Base-by-base conservation (phyloP, 2,888 invertebrate species). In the Lampropteryx suffumata region DNA sequence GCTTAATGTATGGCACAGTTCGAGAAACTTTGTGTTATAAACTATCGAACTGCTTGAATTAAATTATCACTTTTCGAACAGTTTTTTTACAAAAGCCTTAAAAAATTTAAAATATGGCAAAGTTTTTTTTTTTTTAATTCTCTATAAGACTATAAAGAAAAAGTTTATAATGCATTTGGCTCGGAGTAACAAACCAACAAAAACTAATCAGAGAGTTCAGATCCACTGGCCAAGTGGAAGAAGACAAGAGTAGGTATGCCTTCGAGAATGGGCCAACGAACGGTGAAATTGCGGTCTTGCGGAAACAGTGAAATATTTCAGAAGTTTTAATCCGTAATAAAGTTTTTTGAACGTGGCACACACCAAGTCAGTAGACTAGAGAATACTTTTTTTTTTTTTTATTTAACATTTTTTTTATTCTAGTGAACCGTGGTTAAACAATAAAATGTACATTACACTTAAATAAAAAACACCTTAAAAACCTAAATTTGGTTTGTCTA, bases 301-400 rank as follows among this genome's bases (percentile, higher is more conserved):
- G 62, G 69, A 77, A 83, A 76, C 83, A 77, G 79, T 82, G 79
- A 85, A 85, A 84, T 86, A 86, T 86, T 84, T 65, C 72, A 68
- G 68, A 84, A 86, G 75, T 86, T 86, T 76, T 69, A 71, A 73
- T 72, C 71, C 76, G 77, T 76, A 82, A 84, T 83, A 79, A 84
- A 84, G 80, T 84, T 69, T 48, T 48, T 62, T 72, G 72, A 76
- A 75, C 73, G 63, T 59, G 58, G 64, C 60, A 58, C 51, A 63
- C 79, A 78, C 10, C 9, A 21, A 28, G 34, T 8, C 40, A 35
- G 29, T 75, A 73, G 66, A 34, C 17, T 13, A 24, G 54, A 8
- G 36, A 2, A 21, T 21, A n/a, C n/a, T n/a, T n/a, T n/a, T n/a
- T n/a, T n/a, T n/a, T n/a, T n/a, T n/a, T n/a, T n/a, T n/a, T n/a